Percentiles rank a stretch among this genome's conserved stretches.
Evolutionary conservation across 2,797 vertebrate species (phyloP).

Genomic region (Acomys russatus): DNA sequence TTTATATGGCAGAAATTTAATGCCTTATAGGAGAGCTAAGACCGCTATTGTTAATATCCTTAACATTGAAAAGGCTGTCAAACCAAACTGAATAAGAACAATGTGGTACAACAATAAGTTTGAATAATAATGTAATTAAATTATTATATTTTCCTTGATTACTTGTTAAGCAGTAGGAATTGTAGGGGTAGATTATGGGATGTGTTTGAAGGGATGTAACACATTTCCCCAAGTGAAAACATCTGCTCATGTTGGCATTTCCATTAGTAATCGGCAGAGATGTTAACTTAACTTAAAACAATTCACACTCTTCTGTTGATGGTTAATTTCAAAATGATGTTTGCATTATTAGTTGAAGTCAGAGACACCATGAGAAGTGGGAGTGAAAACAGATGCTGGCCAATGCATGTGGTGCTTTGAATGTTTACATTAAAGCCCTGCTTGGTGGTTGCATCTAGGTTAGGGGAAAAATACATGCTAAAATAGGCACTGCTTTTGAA

Average conservation of each 20-base stretch:
- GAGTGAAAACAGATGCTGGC: slow-evolving; percentile 78
- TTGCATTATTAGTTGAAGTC: slow-evolving; percentile 82
- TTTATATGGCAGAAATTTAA: slow-evolving; percentile 74
- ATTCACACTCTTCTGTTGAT: slow-evolving; percentile 79
- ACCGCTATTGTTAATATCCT: slow-evolving; percentile 74
- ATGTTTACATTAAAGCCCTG: slow-evolving; percentile 74
- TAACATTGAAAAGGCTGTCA: slow-evolving; percentile 64
- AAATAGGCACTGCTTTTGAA: slow-evolving; percentile 64
- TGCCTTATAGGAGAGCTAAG: slow-evolving; percentile 65
- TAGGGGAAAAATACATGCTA: slow-evolving; percentile 61
- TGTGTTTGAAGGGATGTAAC: slow-evolving; percentile 84
- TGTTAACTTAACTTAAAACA: slow-evolving; percentile 83
- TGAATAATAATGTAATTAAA: slow-evolving; percentile 80
- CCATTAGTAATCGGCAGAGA: slow-evolving; percentile 82
- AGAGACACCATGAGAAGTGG: slow-evolving; percentile 77
- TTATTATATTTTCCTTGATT: slow-evolving; percentile 80
- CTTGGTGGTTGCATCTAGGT: slow-evolving; percentile 48
- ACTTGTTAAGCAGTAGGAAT: slow-evolving; percentile 79
- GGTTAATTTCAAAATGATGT: slow-evolving; percentile 82
- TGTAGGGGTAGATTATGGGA: slow-evolving; percentile 80
- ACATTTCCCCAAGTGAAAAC: slow-evolving; percentile 83
- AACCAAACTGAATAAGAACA: slow-evolving; percentile 72
- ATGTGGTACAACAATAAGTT: slow-evolving; percentile 75
- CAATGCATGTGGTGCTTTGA: slow-evolving; percentile 72
- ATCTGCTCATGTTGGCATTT: slow-evolving; percentile 79